Conservation (phyloP, 2,888 invertebrate genomes). For the Caenorhabditis zanzibari region DNA sequence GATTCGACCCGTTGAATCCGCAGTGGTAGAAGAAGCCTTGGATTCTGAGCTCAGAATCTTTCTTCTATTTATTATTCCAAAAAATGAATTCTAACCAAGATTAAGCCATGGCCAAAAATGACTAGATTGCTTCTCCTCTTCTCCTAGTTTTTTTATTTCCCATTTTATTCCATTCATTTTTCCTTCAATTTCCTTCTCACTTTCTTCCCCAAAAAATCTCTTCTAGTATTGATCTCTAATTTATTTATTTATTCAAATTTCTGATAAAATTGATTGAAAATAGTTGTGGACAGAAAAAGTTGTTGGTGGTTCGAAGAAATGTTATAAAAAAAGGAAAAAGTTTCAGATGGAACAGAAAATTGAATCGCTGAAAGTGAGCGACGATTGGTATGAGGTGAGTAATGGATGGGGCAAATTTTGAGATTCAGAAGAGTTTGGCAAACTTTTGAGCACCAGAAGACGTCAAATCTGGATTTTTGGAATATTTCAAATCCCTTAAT, state of each 20-base stretch:
- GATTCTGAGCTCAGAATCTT: not conserved
- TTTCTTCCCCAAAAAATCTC: not conserved
- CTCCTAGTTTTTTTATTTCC: not conserved
- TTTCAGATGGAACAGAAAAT: constrained; percentile 50
- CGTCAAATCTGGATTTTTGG: not conserved
- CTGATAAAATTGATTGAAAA: constrained; percentile 4
- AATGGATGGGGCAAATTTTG: not conserved
- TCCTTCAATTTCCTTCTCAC: not conserved
- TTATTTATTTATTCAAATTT: constrained; percentile 6
- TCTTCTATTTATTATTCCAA: constrained; percentile 18
- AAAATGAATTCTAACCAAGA: constrained; percentile 29
- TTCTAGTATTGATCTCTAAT: constrained; percentile 10
- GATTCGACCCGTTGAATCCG: constrained; percentile 81
- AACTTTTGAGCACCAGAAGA: not conserved
- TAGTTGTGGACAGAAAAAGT: not conserved
- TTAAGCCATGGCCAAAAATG: constrained; percentile 15
- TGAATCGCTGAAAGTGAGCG: constrained; percentile 7
- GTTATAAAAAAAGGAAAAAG: not conserved
- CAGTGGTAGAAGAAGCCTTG: constrained; percentile 74
- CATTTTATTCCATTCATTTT: constrained; percentile 6
- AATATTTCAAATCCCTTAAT: too few species aligned
- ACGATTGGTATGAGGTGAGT: constrained; percentile 65
- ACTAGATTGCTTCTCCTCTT: constrained; percentile 43
- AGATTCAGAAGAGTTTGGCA: not conserved
- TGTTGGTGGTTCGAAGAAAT: constrained; percentile 19